A percentile compares a stretch with the other conserved stretches of the same genome.
These are phyloP conservation scores for Germaria angustata DNA, from an alignment of 2,888 invertebrate genomes.

Conservation along the genomic window DNA sequence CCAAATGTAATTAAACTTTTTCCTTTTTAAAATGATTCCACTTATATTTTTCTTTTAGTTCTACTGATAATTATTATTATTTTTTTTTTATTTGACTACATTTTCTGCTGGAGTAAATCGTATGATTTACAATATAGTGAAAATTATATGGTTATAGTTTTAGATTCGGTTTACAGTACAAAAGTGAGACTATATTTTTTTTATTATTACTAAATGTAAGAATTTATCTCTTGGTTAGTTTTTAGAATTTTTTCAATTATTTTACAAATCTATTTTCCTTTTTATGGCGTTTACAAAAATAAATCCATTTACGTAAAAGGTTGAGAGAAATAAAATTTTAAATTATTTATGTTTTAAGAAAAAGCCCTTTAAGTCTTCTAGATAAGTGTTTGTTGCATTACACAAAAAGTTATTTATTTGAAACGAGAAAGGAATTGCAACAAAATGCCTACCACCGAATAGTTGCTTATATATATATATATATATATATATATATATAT, in stretches of 20 bases:
- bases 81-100: too few relatives aligned
- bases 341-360: background rate
- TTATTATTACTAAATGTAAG: too few relatives aligned
- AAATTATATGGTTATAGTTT: too few relatives aligned
- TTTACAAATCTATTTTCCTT: background rate
- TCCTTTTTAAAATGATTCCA: too few relatives aligned
- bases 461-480: background rate
- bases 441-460: slow-evolving; percentile 18
- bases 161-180: too few relatives aligned
- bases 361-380: slow-evolving; percentile 37
- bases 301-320: slow-evolving; percentile 23
- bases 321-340: background rate
- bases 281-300: background rate
- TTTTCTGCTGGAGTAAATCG: too few relatives aligned
- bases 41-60: too few relatives aligned
- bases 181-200: too few relatives aligned
- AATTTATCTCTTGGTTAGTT: background rate
- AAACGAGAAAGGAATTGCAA: background rate
- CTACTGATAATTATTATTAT: too few relatives aligned
- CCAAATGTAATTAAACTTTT: too few relatives aligned
- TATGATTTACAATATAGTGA: too few relatives aligned
- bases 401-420: background rate
- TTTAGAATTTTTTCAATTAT: background rate
- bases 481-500: too few relatives aligned
- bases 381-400: slow-evolving; percentile 3